Base-by-base conservation (phyloP, 2,888 invertebrate genomes). In the Apamea anceps region DNA sequence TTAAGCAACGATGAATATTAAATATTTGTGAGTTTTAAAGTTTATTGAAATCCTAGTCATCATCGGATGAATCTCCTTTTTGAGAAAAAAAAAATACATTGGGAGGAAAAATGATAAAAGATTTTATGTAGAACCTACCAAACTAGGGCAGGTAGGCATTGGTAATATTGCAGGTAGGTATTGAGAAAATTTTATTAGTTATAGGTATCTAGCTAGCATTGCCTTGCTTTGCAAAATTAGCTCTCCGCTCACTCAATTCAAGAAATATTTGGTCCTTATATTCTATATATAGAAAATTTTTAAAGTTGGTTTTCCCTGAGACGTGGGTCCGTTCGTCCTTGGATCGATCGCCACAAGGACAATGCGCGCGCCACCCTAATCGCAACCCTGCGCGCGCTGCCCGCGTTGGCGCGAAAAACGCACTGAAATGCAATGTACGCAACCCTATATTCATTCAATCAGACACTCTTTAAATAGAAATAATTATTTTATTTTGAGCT, bases 321-420 rank as follows among this genome's bases (percentile, higher is more conserved):
- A 75, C 66, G 57, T 77, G 76, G 83, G 72, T 85, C 80, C 77
- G 51, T 57, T 37, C 91, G 96, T 95, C 96, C 96, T 96, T 96
- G 95, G 96, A 95, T 96, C 96, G 95, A 96, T 96, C 83, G 81
- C 62, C 48, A 88, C 93, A 95, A 96, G 96, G 96, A 95, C 96
- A 94, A 63, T 88, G 93, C 95, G 96, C 95, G 96, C 96, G 96
- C 96, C 95, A 21, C 86, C 75, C 37, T 78, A 74, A 0, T n/a
- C 32, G 37, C 28, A 10, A 37, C 0, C 6, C 79, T 87, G 85
- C 82, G 87, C 88, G 88, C 90, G 90, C 88, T 88, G 78, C 76
- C 79, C 63, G 72, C 48, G 71, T 75, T 80, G 80, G 90, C 91
- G 90, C 91, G 88, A 86, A 89, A 87, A 77, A 72, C 51, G 25